Evolutionary conservation across 1,140 invertebrate species (phyloP).

Genomic region (Drosophila quadrilineata): DNA sequence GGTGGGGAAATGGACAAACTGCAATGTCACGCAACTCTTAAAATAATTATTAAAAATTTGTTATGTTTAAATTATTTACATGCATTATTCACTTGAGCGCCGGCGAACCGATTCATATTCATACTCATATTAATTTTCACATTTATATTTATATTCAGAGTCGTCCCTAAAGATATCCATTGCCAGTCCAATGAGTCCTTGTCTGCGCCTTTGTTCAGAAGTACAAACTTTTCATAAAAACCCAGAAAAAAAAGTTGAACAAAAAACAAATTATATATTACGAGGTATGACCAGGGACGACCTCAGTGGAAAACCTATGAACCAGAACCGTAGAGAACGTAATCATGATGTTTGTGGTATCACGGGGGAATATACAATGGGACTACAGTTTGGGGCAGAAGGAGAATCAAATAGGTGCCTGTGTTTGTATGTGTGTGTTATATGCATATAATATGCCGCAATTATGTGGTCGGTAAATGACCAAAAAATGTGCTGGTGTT

Average conservation of each 20-base stretch:
- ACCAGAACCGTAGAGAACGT: constrained; percentile 60
- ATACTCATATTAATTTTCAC: constrained; percentile 12
- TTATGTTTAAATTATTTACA: constrained; percentile 62
- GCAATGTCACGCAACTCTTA: constrained; percentile 37
- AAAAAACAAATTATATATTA: constrained; percentile 14
- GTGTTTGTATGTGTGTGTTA: constrained; percentile 3
- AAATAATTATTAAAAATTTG: constrained; percentile 52
- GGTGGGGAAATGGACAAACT: constrained; percentile 4
- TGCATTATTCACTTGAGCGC: constrained; percentile 40
- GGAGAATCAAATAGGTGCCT: constrained; percentile 10
- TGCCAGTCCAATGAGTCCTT: constrained; percentile 33
- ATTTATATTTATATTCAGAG: not conserved
- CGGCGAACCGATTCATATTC: constrained; percentile 50
- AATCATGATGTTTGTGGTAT: constrained; percentile 55
- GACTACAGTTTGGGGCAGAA: not conserved
- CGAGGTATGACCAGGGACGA: constrained; percentile 32
- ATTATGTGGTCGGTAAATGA: constrained; percentile 78
- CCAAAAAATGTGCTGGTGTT: constrained; percentile 79
- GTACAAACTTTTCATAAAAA: constrained; percentile 72
- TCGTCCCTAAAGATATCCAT: constrained; percentile 20
- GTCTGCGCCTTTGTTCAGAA: constrained; percentile 57
- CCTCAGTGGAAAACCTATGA: constrained; percentile 70
- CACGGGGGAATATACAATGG: constrained; percentile 17
- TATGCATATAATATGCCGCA: constrained; percentile 74
- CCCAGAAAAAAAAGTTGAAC: not conserved